Conservation (phyloP, 1,140 invertebrate genomes). For the Microplitis demolitor region DNA sequence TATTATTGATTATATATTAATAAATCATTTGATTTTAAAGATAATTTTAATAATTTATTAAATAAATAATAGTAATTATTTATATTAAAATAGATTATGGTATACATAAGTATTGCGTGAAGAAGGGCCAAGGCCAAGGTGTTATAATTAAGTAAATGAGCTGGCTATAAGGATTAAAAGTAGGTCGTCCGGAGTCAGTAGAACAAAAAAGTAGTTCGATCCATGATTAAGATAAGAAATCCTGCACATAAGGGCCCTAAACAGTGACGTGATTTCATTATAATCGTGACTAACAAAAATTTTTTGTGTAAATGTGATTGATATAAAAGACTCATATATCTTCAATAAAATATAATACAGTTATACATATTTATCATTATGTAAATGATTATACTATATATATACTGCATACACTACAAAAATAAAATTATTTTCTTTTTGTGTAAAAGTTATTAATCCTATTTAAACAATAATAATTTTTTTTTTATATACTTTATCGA, state of each 20-base stretch:
- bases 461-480: no score
- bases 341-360: no score
- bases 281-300: conserved; percentile 27
- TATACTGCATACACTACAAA: not conserved
- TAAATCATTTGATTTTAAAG: no score
- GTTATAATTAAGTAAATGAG: conserved; percentile 27
- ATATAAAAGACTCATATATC: not conserved
- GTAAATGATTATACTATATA: not conserved
- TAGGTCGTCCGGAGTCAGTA: conserved; percentile 43
- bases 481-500: conserved; percentile 34
- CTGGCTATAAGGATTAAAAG: conserved; percentile 27
- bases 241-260: not conserved
- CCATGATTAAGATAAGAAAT: not conserved
- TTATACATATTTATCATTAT: not conserved
- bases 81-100: no score
- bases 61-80: no score
- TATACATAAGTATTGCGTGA: conserved; percentile 48
- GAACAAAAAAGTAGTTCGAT: conserved; percentile 40
- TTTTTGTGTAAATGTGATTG: conserved; percentile 26
- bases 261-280: not conserved
- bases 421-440: not conserved
- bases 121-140: conserved; percentile 60
- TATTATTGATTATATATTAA: no score
- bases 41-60: no score
- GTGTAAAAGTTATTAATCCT: no score